These are phyloP conservation scores for Delichon dasypus DNA, from an alignment of 2,797 vertebrate species.

Conservation along the genomic window DNA sequence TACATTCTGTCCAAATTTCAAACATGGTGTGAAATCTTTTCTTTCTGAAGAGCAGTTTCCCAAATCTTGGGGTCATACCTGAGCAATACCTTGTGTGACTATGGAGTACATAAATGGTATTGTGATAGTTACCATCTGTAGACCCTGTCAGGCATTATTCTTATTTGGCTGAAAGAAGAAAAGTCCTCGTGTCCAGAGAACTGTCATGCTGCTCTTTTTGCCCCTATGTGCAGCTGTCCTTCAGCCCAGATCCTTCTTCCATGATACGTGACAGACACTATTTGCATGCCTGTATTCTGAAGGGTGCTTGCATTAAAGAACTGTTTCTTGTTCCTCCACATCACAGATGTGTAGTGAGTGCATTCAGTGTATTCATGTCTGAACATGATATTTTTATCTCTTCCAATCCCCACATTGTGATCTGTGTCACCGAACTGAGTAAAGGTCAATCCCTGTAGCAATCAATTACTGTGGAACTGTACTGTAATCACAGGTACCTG, in stretches of 20 bases:
- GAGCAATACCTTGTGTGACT: background rate
- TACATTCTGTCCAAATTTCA: background rate
- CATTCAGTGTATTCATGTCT: background rate
- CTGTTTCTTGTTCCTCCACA: background rate
- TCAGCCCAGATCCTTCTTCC: background rate
- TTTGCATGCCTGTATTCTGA: background rate
- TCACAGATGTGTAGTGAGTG: background rate
- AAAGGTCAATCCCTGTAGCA: background rate
- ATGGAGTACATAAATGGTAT: background rate
- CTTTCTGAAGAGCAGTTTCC: background rate
- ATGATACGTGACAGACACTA: background rate
- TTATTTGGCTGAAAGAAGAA: background rate
- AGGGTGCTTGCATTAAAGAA: background rate
- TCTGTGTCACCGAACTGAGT: background rate
- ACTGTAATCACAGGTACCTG: background rate
- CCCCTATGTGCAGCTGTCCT: background rate
- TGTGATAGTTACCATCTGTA: fast-evolving
- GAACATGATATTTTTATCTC: background rate
- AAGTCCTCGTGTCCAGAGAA: background rate
- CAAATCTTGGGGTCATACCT: background rate
- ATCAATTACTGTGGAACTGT: background rate
- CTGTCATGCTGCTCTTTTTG: background rate
- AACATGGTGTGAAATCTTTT: background rate
- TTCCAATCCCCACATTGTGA: background rate
- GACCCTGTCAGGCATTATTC: background rate